Conservation (phyloP, 1,140 invertebrate genomes). For the Ceratina calcarata region DNA sequence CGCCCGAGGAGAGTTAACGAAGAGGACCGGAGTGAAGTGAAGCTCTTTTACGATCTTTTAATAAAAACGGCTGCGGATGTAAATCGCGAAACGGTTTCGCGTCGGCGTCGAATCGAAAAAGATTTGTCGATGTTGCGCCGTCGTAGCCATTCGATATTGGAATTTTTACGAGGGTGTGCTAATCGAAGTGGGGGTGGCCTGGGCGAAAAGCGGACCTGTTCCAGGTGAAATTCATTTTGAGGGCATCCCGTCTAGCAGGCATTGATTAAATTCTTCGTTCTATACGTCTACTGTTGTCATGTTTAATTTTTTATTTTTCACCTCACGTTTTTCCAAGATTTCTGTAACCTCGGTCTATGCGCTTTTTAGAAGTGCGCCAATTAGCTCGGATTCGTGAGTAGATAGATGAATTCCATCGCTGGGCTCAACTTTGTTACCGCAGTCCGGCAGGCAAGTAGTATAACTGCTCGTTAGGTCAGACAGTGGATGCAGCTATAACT, state of each 20-base stretch:
- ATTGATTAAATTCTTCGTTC: constrained; percentile 32
- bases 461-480: constrained; percentile 37
- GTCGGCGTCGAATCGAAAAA: neutral
- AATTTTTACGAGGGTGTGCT: constrained; percentile 30
- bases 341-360: neutral
- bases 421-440: constrained; percentile 36
- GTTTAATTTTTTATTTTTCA: constrained; percentile 7
- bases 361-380: no score
- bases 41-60: constrained; percentile 30
- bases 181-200: neutral
- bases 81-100: constrained; percentile 22
- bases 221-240: constrained; percentile 23
- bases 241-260: neutral
- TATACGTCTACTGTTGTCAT: no score
- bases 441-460: constrained; percentile 45
- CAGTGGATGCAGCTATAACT: constrained; percentile 27
- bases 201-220: neutral
- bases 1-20: constrained; percentile 36
- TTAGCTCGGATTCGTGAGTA: no score
- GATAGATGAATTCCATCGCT: neutral
- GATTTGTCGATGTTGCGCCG: constrained; percentile 22
- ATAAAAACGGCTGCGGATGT: constrained; percentile 25
- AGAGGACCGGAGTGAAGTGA: neutral
- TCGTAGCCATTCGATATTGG: constrained; percentile 19
- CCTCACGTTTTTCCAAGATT: neutral